A percentile compares a stretch with the other conserved stretches of the same genome.
phyloP scores from a whole-genome alignment of 2,113 vertebrate species.

The Larimichthys crocea region DNA sequence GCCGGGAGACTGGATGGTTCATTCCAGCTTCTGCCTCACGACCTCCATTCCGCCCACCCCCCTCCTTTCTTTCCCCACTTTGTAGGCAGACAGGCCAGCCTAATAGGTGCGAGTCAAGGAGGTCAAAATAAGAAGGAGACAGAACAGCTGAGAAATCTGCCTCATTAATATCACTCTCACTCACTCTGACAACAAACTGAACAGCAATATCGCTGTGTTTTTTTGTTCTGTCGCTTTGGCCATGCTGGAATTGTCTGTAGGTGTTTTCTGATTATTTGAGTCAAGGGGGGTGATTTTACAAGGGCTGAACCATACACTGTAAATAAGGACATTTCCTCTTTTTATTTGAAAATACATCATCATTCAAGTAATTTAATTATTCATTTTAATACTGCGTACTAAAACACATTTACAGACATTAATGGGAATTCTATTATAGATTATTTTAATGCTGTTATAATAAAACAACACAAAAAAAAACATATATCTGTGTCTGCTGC shows the following conservation, averaged over 20 bases:
- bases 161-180: constrained; percentile 69
- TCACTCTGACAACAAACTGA: constrained; percentile 50
- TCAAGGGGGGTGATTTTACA: neutral
- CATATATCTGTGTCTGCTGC: neutral
- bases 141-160: constrained; percentile 59
- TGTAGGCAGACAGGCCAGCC: constrained; percentile 48
- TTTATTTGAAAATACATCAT: neutral
- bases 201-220: constrained; percentile 14
- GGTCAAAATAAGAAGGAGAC: constrained; percentile 62
- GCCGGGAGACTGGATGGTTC: constrained; percentile 65
- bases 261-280: neutral
- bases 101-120: constrained; percentile 69
- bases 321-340: neutral
- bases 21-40: constrained; percentile 54
- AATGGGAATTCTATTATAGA: no score
- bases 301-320: neutral
- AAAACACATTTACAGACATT: neutral
- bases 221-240: neutral
- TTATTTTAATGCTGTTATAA: neutral
- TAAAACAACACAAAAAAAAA: neutral
- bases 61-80: constrained; percentile 18
- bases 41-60: constrained; percentile 26
- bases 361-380: no score
- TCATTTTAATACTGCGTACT: no score
- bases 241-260: constrained; percentile 10